A percentile compares a stretch with the other conserved stretches of the same genome.
phyloP scores from a whole-genome alignment of 1,140 invertebrate species.

The Leptopilina boulardi region DNA sequence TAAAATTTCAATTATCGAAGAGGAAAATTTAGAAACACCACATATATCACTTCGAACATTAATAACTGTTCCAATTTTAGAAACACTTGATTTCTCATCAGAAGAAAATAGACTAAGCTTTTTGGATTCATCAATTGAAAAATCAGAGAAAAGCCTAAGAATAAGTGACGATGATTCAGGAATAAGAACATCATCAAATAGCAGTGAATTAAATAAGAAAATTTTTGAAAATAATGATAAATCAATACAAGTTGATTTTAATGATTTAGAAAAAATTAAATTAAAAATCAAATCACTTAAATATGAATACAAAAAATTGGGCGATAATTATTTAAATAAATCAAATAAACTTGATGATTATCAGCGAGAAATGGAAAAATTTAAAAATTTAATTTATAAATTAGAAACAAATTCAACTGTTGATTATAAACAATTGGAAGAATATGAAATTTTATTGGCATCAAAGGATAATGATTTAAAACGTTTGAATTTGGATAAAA shows the following conservation, averaged over 20 bases:
- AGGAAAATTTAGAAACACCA: slow-evolving; percentile 30
- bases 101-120: slow-evolving; percentile 34
- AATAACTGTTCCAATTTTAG: neutral
- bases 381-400: slow-evolving; percentile 50
- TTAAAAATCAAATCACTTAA: neutral
- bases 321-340: slow-evolving; percentile 52
- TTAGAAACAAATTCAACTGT: slow-evolving; percentile 51
- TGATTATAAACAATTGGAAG: slow-evolving; percentile 55
- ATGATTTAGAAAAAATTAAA: slow-evolving; percentile 32
- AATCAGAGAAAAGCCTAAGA: slow-evolving; percentile 35
- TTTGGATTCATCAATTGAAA: slow-evolving; percentile 36
- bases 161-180: slow-evolving; percentile 66
- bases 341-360: slow-evolving; percentile 50
- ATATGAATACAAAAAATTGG: slow-evolving; percentile 47
- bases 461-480: slow-evolving; percentile 55
- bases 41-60: neutral
- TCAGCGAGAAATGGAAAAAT: slow-evolving; percentile 56
- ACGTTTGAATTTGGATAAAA: slow-evolving; percentile 46
- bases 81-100: neutral
- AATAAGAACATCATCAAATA: slow-evolving; percentile 44
- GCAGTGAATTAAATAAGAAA: slow-evolving; percentile 37
- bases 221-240: slow-evolving; percentile 43
- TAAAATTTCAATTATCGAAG: slow-evolving; percentile 35
- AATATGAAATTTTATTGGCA: slow-evolving; percentile 49
- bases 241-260: slow-evolving; percentile 33